Evolutionary conservation across 2,888 invertebrate species (phyloP), one percentile per base, ranked within the genome.

Genomic region (Pardosa pseudoannulata): DNA sequence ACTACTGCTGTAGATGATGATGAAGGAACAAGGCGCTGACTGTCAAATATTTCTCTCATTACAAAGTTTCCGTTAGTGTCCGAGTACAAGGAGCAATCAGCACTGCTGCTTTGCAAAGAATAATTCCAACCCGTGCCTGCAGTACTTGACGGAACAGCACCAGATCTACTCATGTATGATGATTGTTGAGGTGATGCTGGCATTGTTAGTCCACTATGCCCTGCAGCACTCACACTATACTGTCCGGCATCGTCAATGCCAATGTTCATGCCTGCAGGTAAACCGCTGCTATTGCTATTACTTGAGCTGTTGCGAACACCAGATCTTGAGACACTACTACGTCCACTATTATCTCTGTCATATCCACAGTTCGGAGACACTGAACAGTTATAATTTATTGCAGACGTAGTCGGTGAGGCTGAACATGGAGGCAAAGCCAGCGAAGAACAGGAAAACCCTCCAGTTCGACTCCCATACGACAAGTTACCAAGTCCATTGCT

Each of bases 41-140:
- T 36, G 23, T 88, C 88, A 32, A 88, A 88, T 73, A 88, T 72
- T 16, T 88, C 88, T 46, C 88, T 70, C 65, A 87, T 39, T 13
- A 76, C 80, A 39, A 79, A 81, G 68, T 88, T 88, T 7, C 80
- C 82, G 32, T 74, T 79, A 6, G 80, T 64, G 23, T 87, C 87
- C 1, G 87, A 56, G 28, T 80, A 87, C 32, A 87, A 16, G 3
- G 87, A 87, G 19, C 87, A 87, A 71, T 87, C 87, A 7, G 86
- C 39, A n/a, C 65, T 41, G 19, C 76, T 81, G 56, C 88, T 89
- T 65, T 88, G 89, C 93, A 93, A 89, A 79, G 76, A 81, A 85
- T 85, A 82, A 64, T 79, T 87, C 87, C 87, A 87, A 56, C 67
- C 62, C 9, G 83, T 28, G 6, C 62, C 65, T 27, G 78, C 23